Conservation (phyloP, 2,113 vertebrate genomes). For the Coracopsis vasa region DNA sequence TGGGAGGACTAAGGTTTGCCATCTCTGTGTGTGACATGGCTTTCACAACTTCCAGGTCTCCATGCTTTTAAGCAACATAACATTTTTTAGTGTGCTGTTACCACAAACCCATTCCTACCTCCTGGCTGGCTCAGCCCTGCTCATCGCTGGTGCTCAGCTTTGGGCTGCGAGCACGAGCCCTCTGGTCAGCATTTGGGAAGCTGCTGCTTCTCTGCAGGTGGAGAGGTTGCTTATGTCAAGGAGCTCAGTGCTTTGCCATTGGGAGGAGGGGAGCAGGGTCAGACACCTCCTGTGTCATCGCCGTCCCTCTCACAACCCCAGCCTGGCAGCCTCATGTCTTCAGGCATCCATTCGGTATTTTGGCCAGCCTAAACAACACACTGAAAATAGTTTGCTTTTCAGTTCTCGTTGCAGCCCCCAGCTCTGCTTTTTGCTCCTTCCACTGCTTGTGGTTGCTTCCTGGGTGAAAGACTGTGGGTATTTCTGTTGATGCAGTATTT, state of each 20-base stretch:
- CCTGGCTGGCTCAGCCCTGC: not conserved
- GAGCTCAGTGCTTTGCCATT: not conserved
- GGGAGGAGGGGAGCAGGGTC: not conserved
- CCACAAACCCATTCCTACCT: not conserved
- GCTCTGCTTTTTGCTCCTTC: not conserved
- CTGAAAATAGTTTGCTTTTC: not conserved
- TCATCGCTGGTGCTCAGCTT: not conserved
- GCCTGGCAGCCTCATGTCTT: not conserved
- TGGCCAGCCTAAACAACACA: not conserved
- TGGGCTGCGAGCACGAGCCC: fast-evolving
- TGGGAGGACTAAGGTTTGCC: not conserved
- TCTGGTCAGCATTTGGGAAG: not conserved
- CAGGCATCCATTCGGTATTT: not conserved
- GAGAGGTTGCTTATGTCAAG: not conserved
- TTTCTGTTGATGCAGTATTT: not conserved
- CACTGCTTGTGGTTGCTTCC: not conserved
- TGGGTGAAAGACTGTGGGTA: not conserved
- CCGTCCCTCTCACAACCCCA: not conserved
- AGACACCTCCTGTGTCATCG: fast-evolving
- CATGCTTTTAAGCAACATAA: not conserved
- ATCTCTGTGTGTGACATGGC: not conserved
- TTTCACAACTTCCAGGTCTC: not conserved
- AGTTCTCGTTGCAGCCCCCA: not conserved
- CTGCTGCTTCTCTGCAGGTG: not conserved
- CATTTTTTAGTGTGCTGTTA: not conserved